phyloP scores from a whole-genome alignment of 2,797 vertebrate genomes.

The Pangasius mekongensis region DNA sequence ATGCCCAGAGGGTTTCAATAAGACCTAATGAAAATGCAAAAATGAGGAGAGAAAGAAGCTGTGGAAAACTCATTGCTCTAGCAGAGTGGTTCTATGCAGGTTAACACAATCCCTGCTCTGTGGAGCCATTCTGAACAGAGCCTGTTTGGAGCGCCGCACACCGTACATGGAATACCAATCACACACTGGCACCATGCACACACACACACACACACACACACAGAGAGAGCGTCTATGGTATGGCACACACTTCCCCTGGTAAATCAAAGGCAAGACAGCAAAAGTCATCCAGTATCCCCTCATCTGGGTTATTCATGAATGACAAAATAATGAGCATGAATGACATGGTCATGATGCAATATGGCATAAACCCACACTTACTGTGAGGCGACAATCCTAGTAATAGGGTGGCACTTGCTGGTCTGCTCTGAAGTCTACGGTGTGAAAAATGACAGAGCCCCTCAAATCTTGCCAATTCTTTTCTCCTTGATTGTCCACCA shows the following conservation, averaged over 20 bases:
- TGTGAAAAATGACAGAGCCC: conserved; percentile 25
- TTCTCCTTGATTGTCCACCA: conserved; percentile 44
- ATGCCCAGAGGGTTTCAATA: conserved; percentile 8
- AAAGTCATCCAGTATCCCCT: conserved; percentile 31
- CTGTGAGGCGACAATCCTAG: conserved; percentile 56
- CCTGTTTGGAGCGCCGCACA: conserved; percentile 77
- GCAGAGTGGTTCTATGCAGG: conserved; percentile 69
- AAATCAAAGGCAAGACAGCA: conserved; percentile 50
- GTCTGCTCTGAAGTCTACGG: conserved; percentile 35
- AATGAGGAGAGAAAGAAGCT: conserved; percentile 49
- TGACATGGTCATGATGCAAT: conserved; percentile 30
- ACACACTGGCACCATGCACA: conserved; percentile 57
- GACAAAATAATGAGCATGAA: conserved; percentile 21
- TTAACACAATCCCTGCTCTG: conserved; percentile 83
- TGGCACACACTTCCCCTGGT: conserved; percentile 56
- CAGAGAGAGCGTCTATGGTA: conserved; percentile 15
- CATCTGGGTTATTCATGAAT: conserved; percentile 23
- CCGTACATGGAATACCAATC: conserved; percentile 82
- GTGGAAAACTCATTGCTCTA: conserved; percentile 72
- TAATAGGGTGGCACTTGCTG: conserved; percentile 59
- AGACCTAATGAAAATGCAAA: conserved; percentile 15
- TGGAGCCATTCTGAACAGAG: conserved; percentile 77
- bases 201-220: conserved; percentile 58
- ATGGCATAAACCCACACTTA: conserved; percentile 39
- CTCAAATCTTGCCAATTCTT: conserved; percentile 25